phyloP scores from a whole-genome alignment of 2,113 vertebrate genomes.

The Oncorhynchus masou region DNA sequence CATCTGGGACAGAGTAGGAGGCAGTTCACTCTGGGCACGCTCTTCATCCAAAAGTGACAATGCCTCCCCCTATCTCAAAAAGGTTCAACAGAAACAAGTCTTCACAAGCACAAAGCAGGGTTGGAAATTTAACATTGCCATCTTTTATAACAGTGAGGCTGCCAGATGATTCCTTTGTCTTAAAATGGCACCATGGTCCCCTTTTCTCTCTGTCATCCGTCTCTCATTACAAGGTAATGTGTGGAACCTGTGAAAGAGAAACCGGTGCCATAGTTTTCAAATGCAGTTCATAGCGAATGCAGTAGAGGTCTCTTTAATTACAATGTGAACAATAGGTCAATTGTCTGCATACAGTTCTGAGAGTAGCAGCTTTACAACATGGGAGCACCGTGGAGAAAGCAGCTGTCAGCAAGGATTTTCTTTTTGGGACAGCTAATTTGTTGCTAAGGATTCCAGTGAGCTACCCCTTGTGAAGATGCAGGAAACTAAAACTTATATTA shows the following conservation, averaged over 20 bases:
- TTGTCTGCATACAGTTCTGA: slow-evolving; percentile 74
- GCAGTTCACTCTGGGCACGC: too few relatives aligned
- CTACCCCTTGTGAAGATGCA: slow-evolving; percentile 73
- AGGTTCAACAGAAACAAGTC: not conserved
- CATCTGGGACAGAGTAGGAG: too few relatives aligned
- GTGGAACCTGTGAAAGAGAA: not conserved
- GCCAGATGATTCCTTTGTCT: not conserved
- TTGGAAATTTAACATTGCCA: not conserved
- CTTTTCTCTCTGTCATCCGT: not conserved
- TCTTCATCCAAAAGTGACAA: too few relatives aligned
- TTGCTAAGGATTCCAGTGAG: slow-evolving; percentile 76
- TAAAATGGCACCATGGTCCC: not conserved
- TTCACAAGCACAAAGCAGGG: not conserved
- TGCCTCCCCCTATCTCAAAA: too few relatives aligned
- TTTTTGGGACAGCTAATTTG: slow-evolving; percentile 64
- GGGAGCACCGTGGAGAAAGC: slow-evolving; percentile 71
- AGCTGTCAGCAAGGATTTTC: slow-evolving; percentile 76
- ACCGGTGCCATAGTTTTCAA: not conserved
- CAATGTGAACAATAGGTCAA: slow-evolving; percentile 79
- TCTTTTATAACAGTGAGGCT: not conserved
- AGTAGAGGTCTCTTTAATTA: slow-evolving; percentile 77
- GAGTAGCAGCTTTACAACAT: slow-evolving; percentile 75
- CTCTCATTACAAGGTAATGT: not conserved
- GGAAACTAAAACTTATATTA: slow-evolving; percentile 82
- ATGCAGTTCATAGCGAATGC: slow-evolving; percentile 63